These are phyloP conservation scores for Epizoanthus fatuus DNA, from an alignment of 92 coral and sea anemone genomes.

Conservation along the genomic window DNA sequence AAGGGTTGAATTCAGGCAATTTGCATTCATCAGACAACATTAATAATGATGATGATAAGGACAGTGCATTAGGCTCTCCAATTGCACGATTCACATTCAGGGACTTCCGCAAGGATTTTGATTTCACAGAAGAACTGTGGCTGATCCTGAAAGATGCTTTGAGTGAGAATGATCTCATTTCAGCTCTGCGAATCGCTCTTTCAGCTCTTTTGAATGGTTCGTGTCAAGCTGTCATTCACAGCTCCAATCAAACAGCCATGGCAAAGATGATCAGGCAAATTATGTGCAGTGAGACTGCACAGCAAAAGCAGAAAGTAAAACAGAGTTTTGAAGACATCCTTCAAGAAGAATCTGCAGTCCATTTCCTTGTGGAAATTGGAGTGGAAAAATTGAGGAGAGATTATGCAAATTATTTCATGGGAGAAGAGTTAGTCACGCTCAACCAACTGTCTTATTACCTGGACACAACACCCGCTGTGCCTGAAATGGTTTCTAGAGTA, in stretches of 20 bases:
- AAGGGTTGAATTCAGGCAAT: slow-evolving; percentile 73
- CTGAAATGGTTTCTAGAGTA: slow-evolving; percentile 75
- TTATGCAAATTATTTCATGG: slow-evolving; percentile 84
- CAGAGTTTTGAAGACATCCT: slow-evolving; percentile 55
- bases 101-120: slow-evolving; percentile 92
- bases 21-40: slow-evolving; percentile 51
- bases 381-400: slow-evolving; percentile 87
- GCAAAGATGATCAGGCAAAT: slow-evolving; percentile 84
- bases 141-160: slow-evolving; percentile 86
- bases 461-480: slow-evolving; percentile 45
- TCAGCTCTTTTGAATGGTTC: slow-evolving; percentile 79
- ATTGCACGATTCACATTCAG: slow-evolving; percentile 68
- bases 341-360: slow-evolving; percentile 59
- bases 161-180: slow-evolving; percentile 70
- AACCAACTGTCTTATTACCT: slow-evolving; percentile 83
- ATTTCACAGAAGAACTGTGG: slow-evolving; percentile 95
- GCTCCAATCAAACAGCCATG: slow-evolving; percentile 84
- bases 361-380: slow-evolving; percentile 88
- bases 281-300: slow-evolving; percentile 81
- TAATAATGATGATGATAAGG: slow-evolving; percentile 57
- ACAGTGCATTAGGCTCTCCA: slow-evolving; percentile 59
- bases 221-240: slow-evolving; percentile 89
- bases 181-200: slow-evolving; percentile 70
- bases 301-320: slow-evolving; percentile 62
- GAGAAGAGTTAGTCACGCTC: slow-evolving; percentile 91